These are phyloP conservation scores for Hypercompe scribonia DNA, from an alignment of 2,888 invertebrate species.

Conservation along the genomic window DNA sequence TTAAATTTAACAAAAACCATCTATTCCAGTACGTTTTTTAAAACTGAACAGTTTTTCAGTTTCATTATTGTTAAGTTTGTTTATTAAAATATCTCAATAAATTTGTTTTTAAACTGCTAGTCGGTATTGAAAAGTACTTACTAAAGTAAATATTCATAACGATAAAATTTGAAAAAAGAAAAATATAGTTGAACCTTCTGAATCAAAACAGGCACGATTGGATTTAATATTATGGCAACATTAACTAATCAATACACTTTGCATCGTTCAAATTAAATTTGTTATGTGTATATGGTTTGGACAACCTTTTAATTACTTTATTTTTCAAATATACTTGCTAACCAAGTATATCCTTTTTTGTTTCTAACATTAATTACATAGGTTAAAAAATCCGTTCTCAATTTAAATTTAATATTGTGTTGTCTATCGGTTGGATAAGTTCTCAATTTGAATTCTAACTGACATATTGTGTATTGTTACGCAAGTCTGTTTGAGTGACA, in stretches of 20 bases:
- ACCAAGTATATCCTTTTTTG: not conserved
- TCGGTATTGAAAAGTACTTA: too few species aligned
- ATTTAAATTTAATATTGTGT: not conserved
- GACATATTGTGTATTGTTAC: conserved; percentile 13
- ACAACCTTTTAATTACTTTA: not conserved
- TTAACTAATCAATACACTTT: not conserved
- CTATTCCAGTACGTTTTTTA: too few species aligned
- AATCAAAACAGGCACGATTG: not conserved
- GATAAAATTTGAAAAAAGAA: not conserved
- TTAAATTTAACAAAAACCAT: too few species aligned
- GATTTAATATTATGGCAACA: not conserved
- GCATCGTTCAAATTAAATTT: not conserved
- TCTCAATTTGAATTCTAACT: conserved; percentile 12
- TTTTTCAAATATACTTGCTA: not conserved
- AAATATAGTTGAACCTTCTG: not conserved
- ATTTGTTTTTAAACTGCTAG: too few species aligned
- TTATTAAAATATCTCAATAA: too few species aligned
- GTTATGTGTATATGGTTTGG: not conserved
- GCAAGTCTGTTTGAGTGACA: conserved; percentile 7
- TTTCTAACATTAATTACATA: not conserved
- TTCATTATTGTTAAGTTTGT: too few species aligned
- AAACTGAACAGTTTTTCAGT: too few species aligned
- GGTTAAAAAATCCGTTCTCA: not conserved
- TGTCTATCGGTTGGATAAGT: conserved; percentile 7
- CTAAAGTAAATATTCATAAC: too few species aligned